Base-by-base conservation (phyloP, 2,888 invertebrate genomes). In the Malthinus flaveolus region DNA sequence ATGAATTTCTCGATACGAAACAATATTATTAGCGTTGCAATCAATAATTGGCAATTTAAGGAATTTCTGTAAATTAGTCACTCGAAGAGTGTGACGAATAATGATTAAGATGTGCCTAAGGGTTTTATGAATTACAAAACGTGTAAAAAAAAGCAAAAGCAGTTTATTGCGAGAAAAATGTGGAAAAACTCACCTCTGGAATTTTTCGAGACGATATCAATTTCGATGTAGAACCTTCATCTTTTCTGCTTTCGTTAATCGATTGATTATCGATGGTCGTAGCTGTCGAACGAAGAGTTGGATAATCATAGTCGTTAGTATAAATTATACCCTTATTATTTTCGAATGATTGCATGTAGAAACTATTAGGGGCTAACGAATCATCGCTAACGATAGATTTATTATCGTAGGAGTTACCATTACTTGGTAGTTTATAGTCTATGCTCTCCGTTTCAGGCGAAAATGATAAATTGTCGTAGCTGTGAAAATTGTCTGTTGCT, bases 151-250 rank as follows among this genome's bases (percentile, higher is more conserved):
- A 2, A 23, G 5, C 5, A 23, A 23, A 23, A 23, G 2, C 23
- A 23, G 5, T 23, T 23, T 3, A 23, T 3, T 23, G 23, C 23
- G 3, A 23, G 5, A 3, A 23, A 23, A 23, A 2, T 23, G 2
- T 23, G 2, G 23, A 39, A 39, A 35, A 46, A 71, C 75, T 73
- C 64, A 78, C 77, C 72, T 69, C 68, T 66, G 69, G 71, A 51
- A 75, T 66, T 70, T 74, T 77, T 34, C 9, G 15, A 2, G 75
- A 65, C 6, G 75, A 68, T 11, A 77, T 74, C 58, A 78, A 55
- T 62, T 72, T 76, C 7, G 69, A 70, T 3, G 73, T 76, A 11
- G 77, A 77, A 13, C 77, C 78, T 42, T 75, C 75, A 47, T 73
- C 73, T 31, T 58, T 60, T 36, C 60, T 61, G 49, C 60, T 61